Base-by-base conservation (phyloP, 2,888 invertebrate genomes). In the Agrenia bidenticulata region DNA sequence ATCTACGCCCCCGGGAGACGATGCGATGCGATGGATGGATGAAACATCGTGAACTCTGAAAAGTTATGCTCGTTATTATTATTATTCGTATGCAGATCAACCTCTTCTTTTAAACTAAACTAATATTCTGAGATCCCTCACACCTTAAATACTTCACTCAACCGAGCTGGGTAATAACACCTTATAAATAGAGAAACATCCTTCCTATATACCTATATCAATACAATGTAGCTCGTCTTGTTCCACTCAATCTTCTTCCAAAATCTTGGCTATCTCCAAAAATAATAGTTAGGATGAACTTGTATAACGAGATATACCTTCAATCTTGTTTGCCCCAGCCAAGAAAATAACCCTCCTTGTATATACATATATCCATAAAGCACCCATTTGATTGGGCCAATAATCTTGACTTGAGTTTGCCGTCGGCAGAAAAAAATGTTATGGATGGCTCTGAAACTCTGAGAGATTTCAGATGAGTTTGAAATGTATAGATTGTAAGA, bases 381-480 rank as follows among this genome's bases (percentile, higher is more conserved):
- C 71, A 71, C 71, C 68, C 66, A 71, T 74, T 74, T 72, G 74
- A 74, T 74, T 74, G 70, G 70, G 74, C 74, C 69, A 74, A 72
- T 74, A 74, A 66, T 68, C 61, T 59, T 55, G 57, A 53, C 61
- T 63, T 57, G 37, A 54, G 57, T 61, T 56, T 64, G 64, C 68
- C 68, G 41, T 50, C 19, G 68, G 64, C 62, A 27, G 49, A 66
- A 58, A 45, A 45, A 45, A 21, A n/a, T n/a, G n/a, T 57, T 39
- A 41, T 57, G 57, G 57, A 57, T 57, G 41, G n/a, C 11, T 32
- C n/a, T 17, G 57, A 57, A 55, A 39, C 21, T 57, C 23, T 24
- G 15, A 23, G 57, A 57, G 57, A 39, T 39, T 55, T 55, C 19
- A 45, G 45, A 57, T 57, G 57, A 55, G 37, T 55, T 37, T 55